Percentiles rank a stretch among this genome's conserved stretches.
These are phyloP conservation scores for Lamprotornis superbus DNA, from an alignment of 2,113 vertebrate genomes.

Conservation along the genomic window DNA sequence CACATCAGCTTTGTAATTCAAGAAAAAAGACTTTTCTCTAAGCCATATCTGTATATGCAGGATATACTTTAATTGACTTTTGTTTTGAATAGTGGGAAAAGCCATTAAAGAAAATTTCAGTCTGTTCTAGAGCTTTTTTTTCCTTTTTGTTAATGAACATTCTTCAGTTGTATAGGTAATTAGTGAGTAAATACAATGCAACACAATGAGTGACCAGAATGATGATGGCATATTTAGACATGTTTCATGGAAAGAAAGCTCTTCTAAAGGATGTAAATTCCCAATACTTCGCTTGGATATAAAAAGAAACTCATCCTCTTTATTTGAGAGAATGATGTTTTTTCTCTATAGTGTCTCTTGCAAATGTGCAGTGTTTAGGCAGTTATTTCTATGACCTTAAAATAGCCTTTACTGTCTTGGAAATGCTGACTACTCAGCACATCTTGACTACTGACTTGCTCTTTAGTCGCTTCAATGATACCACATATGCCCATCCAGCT, in stretches of 20 bases:
- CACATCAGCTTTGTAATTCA: not conserved
- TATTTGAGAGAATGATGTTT: not conserved
- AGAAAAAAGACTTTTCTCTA: not conserved
- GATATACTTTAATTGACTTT: not conserved
- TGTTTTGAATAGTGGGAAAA: not conserved
- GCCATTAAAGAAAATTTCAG: not conserved
- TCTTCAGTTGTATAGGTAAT: not conserved
- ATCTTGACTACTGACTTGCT: slow-evolving; percentile 47
- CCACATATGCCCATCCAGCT: slow-evolving; percentile 67
- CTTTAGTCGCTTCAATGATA: slow-evolving; percentile 67
- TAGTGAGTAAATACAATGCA: not conserved
- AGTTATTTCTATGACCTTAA: slow-evolving; percentile 69
- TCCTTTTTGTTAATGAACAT: not conserved
- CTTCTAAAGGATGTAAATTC: slow-evolving; percentile 7
- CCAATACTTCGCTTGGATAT: not conserved
- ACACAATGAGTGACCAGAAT: not conserved
- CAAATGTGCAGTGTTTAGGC: slow-evolving; percentile 11
- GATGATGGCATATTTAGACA: not conserved
- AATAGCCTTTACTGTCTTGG: slow-evolving; percentile 65
- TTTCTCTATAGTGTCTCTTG: not conserved
- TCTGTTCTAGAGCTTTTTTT: not conserved
- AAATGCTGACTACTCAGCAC: slow-evolving; percentile 72
- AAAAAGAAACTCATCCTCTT: not conserved
- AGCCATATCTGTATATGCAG: not conserved
- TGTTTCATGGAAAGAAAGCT: slow-evolving; percentile 11